These are phyloP conservation scores for Scaeva pyrastri DNA, from an alignment of 2,888 invertebrate genomes.

Conservation along the genomic window DNA sequence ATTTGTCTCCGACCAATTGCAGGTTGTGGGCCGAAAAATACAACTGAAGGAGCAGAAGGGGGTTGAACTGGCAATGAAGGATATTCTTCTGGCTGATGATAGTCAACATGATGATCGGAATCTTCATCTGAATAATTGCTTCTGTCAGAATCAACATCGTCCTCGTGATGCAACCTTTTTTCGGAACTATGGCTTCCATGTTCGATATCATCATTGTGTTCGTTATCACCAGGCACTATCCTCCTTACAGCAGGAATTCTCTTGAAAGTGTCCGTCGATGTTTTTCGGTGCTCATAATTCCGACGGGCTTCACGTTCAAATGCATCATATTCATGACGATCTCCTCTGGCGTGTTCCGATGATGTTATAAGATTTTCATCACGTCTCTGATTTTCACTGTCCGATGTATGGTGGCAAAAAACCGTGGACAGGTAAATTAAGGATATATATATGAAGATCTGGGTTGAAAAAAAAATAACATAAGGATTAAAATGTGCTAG, in stretches of 20 bases:
- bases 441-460: background rate
- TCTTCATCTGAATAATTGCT: background rate
- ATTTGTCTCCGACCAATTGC: background rate
- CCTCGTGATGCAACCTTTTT: background rate
- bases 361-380: constrained; percentile 23
- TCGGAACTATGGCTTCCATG: background rate
- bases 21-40: constrained; percentile 22
- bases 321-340: constrained; percentile 1
- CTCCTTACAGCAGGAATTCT: constrained; percentile 6
- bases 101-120: background rate
- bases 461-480: background rate
- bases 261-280: constrained; percentile 1
- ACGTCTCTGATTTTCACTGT: constrained; percentile 13
- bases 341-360: background rate
- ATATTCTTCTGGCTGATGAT: constrained; percentile 36
- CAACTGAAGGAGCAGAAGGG: constrained; percentile 30
- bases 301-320: constrained; percentile 22
- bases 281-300: background rate
- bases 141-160: background rate
- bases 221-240: background rate
- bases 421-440: constrained; percentile 1
- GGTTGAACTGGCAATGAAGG: background rate
- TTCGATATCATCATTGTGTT: background rate
- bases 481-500: background rate
- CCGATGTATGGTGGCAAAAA: background rate